A percentile compares a stretch with the other conserved stretches of the same genome.
Evolutionary conservation across 2,113 vertebrate genomes (phyloP).

Genomic region (Zeus faber): DNA sequence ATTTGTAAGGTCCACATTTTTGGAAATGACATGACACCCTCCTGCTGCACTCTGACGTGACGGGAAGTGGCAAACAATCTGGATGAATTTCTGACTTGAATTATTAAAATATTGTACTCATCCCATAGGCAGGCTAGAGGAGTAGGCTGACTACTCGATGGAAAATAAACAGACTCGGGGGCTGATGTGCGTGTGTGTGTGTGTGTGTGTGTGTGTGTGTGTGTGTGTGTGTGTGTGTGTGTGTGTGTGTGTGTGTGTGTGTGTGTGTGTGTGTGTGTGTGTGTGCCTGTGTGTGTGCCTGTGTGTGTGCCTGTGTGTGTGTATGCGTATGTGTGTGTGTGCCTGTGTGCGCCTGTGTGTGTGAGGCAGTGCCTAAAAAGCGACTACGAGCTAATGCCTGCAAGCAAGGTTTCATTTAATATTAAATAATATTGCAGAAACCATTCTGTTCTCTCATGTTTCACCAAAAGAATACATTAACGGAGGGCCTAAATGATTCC

Average conservation of each 20-base stretch:
- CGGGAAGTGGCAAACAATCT: conserved; percentile 50
- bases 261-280: conserved; percentile 10
- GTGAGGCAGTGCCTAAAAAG: no score
- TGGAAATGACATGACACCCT: conserved; percentile 27
- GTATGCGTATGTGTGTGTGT: not conserved
- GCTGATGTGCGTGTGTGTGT: conserved; percentile 44
- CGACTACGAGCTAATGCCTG: no score
- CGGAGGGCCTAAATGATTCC: conserved; percentile 44
- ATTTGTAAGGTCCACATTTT: conserved; percentile 14
- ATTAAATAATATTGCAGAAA: conserved; percentile 39
- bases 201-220: no score
- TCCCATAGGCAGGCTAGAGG: conserved; percentile 58
- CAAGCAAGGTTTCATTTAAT: no score
- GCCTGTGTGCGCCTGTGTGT: no score
- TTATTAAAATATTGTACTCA: conserved; percentile 57
- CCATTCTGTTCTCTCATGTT: conserved; percentile 36
- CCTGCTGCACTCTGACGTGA: conserved; percentile 16
- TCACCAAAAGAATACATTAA: conserved; percentile 44
- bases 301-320: not conserved
- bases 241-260: not conserved
- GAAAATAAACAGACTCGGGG: conserved; percentile 62
- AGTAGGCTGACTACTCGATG: conserved; percentile 53
- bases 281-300: not conserved
- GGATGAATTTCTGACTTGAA: conserved; percentile 54
- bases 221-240: not conserved